phyloP scores from a whole-genome alignment of 2,888 invertebrate genomes.

The Tromatobia lineatoria region DNA sequence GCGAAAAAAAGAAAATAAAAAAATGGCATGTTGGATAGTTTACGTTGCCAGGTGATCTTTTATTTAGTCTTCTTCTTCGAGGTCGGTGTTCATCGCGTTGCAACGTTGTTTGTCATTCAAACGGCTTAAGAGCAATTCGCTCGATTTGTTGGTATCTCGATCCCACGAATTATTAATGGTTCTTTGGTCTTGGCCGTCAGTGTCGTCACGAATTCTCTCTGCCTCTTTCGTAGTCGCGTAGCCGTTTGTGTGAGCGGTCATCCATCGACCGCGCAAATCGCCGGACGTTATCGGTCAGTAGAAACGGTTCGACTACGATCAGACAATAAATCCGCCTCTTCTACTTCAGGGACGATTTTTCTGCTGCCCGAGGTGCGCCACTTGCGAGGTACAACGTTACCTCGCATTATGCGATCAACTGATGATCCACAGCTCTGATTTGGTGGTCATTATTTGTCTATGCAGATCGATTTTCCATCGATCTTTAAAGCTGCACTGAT shows the following conservation, averaged over 20 bases:
- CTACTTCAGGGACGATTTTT: conserved; percentile 4
- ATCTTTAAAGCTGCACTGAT: background rate
- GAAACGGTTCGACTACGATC: conserved; percentile 59
- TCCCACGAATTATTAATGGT: conserved; percentile 57
- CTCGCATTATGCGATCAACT: conserved; percentile 16
- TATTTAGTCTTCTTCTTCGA: conserved; percentile 32
- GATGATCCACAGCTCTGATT: background rate
- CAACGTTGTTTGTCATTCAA: conserved; percentile 28
- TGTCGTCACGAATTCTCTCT: conserved; percentile 41
- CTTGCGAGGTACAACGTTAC: background rate
- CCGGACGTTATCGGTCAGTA: conserved; percentile 49
- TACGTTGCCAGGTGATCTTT: conserved; percentile 38
- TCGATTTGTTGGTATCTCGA: conserved; percentile 35
- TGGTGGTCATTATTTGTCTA: background rate
- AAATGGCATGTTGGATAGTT: background rate
- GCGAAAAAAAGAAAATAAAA: background rate
- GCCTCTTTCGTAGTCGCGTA: background rate
- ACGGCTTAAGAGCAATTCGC: conserved; percentile 1
- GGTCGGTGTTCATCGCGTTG: conserved; percentile 5
- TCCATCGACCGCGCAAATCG: conserved; percentile 62
- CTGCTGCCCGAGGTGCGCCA: background rate
- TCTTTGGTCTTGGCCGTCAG: conserved; percentile 60
- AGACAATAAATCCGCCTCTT: conserved; percentile 32
- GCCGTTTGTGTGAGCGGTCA: conserved; percentile 14
- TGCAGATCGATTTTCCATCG: background rate